Base-by-base conservation (phyloP, 37 sponge, comb jelly and placozoan genomes). In the Cliona cf. orientalis region DNA sequence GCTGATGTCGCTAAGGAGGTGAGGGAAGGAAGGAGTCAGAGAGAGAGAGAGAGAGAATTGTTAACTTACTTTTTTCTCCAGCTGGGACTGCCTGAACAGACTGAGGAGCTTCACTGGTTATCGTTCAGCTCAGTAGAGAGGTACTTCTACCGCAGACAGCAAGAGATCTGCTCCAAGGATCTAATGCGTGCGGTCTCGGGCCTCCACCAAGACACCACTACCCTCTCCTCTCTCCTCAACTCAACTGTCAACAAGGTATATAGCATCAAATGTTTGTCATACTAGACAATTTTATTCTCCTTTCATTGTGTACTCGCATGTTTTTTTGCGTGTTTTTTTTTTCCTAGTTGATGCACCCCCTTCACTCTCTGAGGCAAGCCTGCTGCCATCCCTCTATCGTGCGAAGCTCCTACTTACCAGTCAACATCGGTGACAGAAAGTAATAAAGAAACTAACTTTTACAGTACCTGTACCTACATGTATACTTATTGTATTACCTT, bases 331-430 rank as follows among this genome's bases (percentile, higher is more conserved):
- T 74, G 22, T 62, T 5, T 36, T 49, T 22, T 29, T 69, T 23
- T 74, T n/a, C 12, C 3, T 66, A 94, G 95, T 17, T 94, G 43
- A 34, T 94, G 78, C 62, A 74, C 42, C 95, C 95, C 5, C 56
- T 94, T 49, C 81, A 83, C 40, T 49, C 49, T 9, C 89, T 94
- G 41, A 37, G 95, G 32, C 89, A 84, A 62, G 89, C 95, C 29
- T 94, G 95, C 64, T 91, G 92, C 49, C 88, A 91, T 58, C 95
- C 95, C 17, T 89, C 87, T 14, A 45, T 88, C 19, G 95, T 94
- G 2, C 49, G 73, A 22, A 41, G 84, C 12, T 85, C 87, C 19
- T 69, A 69, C 58, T 39, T 73, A 12, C 58, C 35, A 1, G 33
- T 53, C 17, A 53, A 23, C 56, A 49, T 73, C 57, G 34, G 56